Evolutionary conservation across 2,113 vertebrate species (phyloP).

Genomic region (Cebidichthys violaceus): DNA sequence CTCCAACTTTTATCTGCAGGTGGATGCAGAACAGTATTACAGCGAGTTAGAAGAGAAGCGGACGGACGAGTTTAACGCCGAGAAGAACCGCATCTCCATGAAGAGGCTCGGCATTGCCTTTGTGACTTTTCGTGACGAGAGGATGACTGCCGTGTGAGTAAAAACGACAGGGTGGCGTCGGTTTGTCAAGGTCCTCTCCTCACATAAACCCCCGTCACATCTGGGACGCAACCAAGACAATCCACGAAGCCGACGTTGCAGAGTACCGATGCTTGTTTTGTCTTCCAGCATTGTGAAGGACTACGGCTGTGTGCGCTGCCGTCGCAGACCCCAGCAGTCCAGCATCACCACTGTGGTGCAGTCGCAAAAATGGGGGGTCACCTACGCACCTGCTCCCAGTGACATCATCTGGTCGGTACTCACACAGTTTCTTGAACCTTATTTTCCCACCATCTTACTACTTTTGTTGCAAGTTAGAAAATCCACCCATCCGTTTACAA

Average conservation of each 20-base stretch:
- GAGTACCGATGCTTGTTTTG: conserved; percentile 3
- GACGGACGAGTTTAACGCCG: conserved; percentile 95
- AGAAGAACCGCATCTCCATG: conserved; percentile 90
- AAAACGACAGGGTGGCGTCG: conserved; percentile 35
- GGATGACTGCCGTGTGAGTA: conserved; percentile 94
- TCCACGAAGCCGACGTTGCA: neutral
- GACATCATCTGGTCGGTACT: conserved; percentile 93
- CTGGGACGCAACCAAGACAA: neutral
- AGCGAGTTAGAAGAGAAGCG: conserved; percentile 96
- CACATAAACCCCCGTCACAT: conserved; percentile 17
- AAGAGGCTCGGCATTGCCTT: conserved; percentile 94
- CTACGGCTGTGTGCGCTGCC: conserved; percentile 85
- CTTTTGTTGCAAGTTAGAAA: neutral
- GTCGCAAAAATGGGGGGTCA: conserved; percentile 89
- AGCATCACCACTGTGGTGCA: conserved; percentile 92
- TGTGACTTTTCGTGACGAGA: conserved; percentile 93
- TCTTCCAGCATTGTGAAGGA: conserved; percentile 90
- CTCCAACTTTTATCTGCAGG: conserved; percentile 80
- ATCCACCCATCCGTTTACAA: neutral
- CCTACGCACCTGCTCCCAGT: conserved; percentile 91
- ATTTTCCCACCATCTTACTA: neutral
- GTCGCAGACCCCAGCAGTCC: conserved; percentile 89
- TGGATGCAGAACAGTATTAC: conserved; percentile 97
- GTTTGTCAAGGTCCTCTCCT: conserved; percentile 5
- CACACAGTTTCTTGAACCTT: neutral